A percentile compares a stretch with the other conserved stretches of the same genome.
Conservation (phyloP, 2,888 invertebrate genomes). For the Epirrita christyi region DNA sequence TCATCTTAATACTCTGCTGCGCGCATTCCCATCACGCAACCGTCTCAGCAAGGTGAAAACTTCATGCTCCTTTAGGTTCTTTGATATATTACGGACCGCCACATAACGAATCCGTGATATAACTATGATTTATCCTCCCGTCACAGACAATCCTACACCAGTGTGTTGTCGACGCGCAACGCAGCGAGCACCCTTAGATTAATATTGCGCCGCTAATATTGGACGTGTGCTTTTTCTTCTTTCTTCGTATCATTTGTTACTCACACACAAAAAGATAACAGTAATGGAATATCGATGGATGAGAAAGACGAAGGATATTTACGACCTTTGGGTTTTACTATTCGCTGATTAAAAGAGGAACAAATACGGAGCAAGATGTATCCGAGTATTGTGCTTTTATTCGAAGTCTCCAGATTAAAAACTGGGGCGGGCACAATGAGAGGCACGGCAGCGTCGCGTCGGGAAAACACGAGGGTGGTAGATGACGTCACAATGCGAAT, state of each 20-base stretch:
- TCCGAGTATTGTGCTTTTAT: slow-evolving; percentile 76
- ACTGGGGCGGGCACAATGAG: slow-evolving; percentile 75
- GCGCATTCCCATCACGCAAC: slow-evolving; percentile 46
- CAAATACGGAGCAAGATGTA: slow-evolving; percentile 67
- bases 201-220: slow-evolving; percentile 60
- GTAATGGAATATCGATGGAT: slow-evolving; percentile 39
- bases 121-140: slow-evolving; percentile 67
- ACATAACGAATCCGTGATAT: slow-evolving; percentile 70
- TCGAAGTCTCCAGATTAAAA: slow-evolving; percentile 80
- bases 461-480: slow-evolving; percentile 55
- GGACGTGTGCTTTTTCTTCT: slow-evolving; percentile 59
- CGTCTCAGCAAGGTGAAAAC: slow-evolving; percentile 45
- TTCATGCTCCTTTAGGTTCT: slow-evolving; percentile 59
- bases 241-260: slow-evolving; percentile 49
- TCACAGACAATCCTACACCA: slow-evolving; percentile 59
- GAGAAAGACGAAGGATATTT: slow-evolving; percentile 32
- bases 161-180: slow-evolving; percentile 56
- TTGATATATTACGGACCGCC: slow-evolving; percentile 69
- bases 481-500: slow-evolving; percentile 65
- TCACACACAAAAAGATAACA: slow-evolving; percentile 31
- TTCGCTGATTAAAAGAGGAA: slow-evolving; percentile 68
- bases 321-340: slow-evolving; percentile 48
- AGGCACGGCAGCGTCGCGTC: slow-evolving; percentile 56
- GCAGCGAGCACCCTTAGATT: slow-evolving; percentile 55
- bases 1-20: slow-evolving; percentile 52